Evolutionary conservation across 2,113 vertebrate species (phyloP).

Genomic region (Nibea coibor): DNA sequence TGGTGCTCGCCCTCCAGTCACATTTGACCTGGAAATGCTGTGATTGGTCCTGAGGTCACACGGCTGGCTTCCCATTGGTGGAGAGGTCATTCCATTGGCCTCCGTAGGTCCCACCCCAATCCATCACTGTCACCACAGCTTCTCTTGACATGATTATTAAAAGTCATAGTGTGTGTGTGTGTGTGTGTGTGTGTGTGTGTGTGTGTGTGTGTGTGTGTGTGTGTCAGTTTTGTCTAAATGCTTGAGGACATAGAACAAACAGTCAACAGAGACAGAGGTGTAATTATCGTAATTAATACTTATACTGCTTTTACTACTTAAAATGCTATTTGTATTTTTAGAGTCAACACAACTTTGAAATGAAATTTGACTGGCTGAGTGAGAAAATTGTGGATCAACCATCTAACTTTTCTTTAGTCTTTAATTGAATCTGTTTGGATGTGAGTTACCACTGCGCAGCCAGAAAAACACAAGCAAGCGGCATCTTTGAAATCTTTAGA

Average conservation of each 20-base stretch:
- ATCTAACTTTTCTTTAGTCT: too few species aligned
- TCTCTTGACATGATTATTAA: slow-evolving; percentile 80
- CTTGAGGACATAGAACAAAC: neutral
- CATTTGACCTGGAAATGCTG: slow-evolving; percentile 85
- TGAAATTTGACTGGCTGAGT: neutral
- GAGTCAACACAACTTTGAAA: neutral
- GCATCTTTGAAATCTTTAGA: too few species aligned
- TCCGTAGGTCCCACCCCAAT: slow-evolving; percentile 75
- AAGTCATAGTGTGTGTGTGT: slow-evolving; percentile 54
- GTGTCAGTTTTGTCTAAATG: neutral
- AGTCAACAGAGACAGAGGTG: too few species aligned
- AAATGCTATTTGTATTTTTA: neutral
- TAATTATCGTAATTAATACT: neutral
- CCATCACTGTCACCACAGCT: slow-evolving; percentile 79
- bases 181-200: slow-evolving; percentile 49
- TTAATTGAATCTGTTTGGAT: too few species aligned
- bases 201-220: slow-evolving; percentile 11
- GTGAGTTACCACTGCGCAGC: too few species aligned
- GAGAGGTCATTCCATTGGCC: slow-evolving; percentile 60
- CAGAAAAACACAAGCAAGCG: too few species aligned
- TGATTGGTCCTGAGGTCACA: slow-evolving; percentile 84
- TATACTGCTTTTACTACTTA: neutral
- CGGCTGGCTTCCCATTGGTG: slow-evolving; percentile 72
- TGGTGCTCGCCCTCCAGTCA: slow-evolving; percentile 72
- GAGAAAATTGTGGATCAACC: neutral